phyloP scores from a whole-genome alignment of 2,113 vertebrate species.

The Marmota flaviventris region DNA sequence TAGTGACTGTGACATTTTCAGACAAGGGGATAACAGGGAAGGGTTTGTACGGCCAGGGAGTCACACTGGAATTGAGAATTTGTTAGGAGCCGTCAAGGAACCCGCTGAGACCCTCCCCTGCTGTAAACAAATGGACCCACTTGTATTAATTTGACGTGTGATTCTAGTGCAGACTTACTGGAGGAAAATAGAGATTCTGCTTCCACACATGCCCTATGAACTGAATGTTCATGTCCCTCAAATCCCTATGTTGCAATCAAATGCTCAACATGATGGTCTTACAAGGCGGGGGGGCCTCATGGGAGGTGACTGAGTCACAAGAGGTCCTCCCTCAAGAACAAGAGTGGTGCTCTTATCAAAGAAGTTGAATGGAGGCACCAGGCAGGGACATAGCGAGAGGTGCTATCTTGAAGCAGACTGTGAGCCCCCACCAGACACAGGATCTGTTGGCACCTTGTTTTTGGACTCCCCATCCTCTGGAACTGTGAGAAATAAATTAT shows the following conservation, averaged over 20 bases:
- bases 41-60: neutral
- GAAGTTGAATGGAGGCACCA: neutral
- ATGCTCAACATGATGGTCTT: neutral
- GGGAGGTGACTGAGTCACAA: neutral
- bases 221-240: neutral
- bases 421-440: neutral
- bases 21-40: neutral
- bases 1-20: fast-evolving
- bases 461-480: neutral
- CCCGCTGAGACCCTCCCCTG: neutral
- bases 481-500: neutral
- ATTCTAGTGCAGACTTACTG: fast-evolving
- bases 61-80: neutral
- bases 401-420: neutral
- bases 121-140: neutral
- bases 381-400: neutral
- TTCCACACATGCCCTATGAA: neutral
- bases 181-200: neutral
- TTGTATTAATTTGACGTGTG: fast-evolving
- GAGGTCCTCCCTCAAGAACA: neutral
- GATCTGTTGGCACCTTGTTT: neutral
- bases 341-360: neutral
- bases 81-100: neutral
- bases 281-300: no score
- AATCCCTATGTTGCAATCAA: neutral